A percentile compares a stretch with the other conserved stretches of the same genome.
Conservation (phyloP, 2,797 vertebrate genomes). For the Poliocrania exsul region DNA sequence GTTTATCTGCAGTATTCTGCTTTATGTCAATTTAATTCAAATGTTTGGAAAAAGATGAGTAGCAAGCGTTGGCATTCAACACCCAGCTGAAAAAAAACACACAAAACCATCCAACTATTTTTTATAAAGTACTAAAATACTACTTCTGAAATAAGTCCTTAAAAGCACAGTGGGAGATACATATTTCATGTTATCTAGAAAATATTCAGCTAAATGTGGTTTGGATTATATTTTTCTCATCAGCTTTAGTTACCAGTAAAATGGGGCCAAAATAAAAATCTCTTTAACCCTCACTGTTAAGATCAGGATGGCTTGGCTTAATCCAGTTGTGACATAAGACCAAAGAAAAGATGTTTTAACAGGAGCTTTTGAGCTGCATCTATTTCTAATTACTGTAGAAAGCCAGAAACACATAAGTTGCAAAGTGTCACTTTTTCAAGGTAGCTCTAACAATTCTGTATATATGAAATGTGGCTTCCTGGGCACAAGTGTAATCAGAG, state of each 20-base stretch:
- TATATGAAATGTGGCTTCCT: neutral
- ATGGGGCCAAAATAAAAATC: neutral
- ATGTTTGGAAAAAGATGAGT: neutral
- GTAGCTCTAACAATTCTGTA: neutral
- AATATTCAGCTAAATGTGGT: neutral
- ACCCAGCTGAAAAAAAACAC: neutral
- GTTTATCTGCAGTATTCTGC: neutral
- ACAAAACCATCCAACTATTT: neutral
- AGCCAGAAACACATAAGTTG: neutral
- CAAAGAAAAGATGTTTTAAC: neutral
- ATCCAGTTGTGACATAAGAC: neutral
- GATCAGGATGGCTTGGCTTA: neutral
- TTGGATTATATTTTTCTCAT: constrained; percentile 27
- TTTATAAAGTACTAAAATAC: neutral
- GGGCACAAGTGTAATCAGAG: neutral
- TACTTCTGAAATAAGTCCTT: constrained; percentile 12
- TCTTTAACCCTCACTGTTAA: neutral
- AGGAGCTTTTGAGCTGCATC: neutral
- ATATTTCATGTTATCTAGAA: neutral
- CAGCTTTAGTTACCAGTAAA: neutral
- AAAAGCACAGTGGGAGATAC: neutral
- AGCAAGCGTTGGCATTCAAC: neutral
- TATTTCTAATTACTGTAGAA: neutral
- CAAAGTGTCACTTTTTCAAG: neutral
- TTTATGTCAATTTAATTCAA: constrained; percentile 6